These are phyloP conservation scores for Villa cingulata DNA, from an alignment of 2,888 invertebrate species.

Conservation along the genomic window DNA sequence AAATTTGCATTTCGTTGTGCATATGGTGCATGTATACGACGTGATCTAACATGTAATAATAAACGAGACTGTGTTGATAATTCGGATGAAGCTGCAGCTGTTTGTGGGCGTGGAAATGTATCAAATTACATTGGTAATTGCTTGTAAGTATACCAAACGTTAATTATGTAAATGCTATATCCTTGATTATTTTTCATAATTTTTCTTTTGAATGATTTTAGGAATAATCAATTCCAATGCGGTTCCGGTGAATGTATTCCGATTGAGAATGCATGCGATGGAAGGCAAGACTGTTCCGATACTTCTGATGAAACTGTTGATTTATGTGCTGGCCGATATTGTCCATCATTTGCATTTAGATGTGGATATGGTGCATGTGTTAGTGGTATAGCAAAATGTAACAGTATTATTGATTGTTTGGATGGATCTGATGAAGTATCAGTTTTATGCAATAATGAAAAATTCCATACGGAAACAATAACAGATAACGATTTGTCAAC, in stretches of 20 bases:
- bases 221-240: constrained; percentile 8
- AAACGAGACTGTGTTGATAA: constrained; percentile 13
- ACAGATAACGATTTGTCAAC: too few relatives aligned
- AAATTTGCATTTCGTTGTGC: constrained; percentile 44
- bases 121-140: constrained; percentile 9
- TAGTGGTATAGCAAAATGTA: constrained; percentile 15
- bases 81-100: constrained; percentile 9
- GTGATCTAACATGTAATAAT: constrained; percentile 37
- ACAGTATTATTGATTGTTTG: constrained; percentile 18
- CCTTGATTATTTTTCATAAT: too few relatives aligned
- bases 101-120: constrained; percentile 2
- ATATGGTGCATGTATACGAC: constrained; percentile 48
- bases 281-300: constrained; percentile 23
- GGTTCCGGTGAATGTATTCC: constrained; percentile 17
- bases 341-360: constrained; percentile 21
- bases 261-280: constrained; percentile 27
- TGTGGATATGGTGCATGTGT: constrained; percentile 26
- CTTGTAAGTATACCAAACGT: constrained; percentile 13
- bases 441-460: constrained; percentile 13
- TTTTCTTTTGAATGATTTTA: neutral
- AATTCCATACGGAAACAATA: neutral
- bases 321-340: constrained; percentile 14
- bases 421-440: constrained; percentile 24
- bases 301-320: constrained; percentile 20
- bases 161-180: too few relatives aligned